Evolutionary conservation across 2,113 vertebrate genomes (phyloP).

Genomic region (Stegostoma tigrinum): DNA sequence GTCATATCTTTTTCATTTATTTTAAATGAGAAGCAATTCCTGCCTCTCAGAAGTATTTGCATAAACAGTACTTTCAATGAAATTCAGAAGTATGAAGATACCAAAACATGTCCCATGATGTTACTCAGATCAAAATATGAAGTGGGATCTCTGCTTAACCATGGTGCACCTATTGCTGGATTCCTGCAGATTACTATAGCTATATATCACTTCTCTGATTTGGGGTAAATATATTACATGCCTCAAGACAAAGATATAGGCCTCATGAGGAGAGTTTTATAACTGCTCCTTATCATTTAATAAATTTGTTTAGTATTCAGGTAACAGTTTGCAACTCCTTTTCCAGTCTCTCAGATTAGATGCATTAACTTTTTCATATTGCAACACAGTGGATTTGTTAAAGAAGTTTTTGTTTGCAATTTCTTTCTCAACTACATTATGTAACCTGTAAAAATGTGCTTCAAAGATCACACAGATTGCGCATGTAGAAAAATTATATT

Average conservation of each 20-base stretch:
- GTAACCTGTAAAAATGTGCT: not conserved
- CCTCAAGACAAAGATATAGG: not conserved
- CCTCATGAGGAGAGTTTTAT: not conserved
- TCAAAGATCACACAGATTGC: not conserved
- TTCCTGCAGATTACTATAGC: not conserved
- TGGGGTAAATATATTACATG: not conserved
- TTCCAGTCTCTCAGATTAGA: not conserved
- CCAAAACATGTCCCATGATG: not conserved
- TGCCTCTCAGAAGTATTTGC: not conserved
- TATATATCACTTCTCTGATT: not conserved
- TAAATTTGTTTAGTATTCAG: not conserved
- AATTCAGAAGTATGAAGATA: not conserved
- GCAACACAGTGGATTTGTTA: not conserved
- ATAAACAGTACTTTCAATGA: not conserved
- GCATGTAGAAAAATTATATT: not conserved
- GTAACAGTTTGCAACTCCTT: not conserved
- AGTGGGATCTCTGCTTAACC: not conserved
- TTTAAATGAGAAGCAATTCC: not conserved
- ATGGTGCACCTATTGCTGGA: not conserved
- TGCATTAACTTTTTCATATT: not conserved
- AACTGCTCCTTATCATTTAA: not conserved
- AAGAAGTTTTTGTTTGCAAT: not conserved
- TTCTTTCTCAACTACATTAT: not conserved
- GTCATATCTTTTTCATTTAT: not conserved
- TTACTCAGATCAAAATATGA: not conserved